Conservation (phyloP, 2,888 invertebrate species). For the Eilema sororculum region DNA sequence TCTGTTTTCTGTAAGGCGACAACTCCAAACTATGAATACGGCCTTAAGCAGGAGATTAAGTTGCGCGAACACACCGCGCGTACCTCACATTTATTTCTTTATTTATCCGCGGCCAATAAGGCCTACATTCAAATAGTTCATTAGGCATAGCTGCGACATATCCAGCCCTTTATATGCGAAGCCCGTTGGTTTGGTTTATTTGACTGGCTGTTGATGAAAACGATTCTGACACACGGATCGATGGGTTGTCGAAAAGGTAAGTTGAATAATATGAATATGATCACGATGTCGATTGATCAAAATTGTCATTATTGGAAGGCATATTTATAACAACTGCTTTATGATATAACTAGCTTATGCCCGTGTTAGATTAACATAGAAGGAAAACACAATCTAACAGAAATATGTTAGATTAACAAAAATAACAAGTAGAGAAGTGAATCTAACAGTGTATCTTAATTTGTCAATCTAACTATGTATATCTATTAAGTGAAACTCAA, state of each 20-base stretch:
- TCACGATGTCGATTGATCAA: background rate
- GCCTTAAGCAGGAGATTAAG: constrained; percentile 75
- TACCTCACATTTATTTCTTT: constrained; percentile 78
- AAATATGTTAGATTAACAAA: too few relatives aligned
- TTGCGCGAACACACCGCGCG: constrained; percentile 72
- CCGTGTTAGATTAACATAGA: too few relatives aligned
- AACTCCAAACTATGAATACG: constrained; percentile 59
- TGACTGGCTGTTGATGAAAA: constrained; percentile 73
- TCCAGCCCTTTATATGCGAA: constrained; percentile 78
- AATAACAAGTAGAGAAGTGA: too few relatives aligned
- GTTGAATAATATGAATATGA: constrained; percentile 7
- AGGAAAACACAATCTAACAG: too few relatives aligned
- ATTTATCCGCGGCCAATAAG: constrained; percentile 79
- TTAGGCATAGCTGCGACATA: constrained; percentile 73
- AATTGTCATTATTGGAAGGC: too few relatives aligned
- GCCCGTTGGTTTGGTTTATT: constrained; percentile 71
- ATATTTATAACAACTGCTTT: too few relatives aligned
- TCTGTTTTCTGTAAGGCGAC: background rate
- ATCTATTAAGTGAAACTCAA: too few relatives aligned
- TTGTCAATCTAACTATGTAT: too few relatives aligned
- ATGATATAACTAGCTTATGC: too few relatives aligned
- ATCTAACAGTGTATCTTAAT: too few relatives aligned
- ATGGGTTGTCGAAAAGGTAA: constrained; percentile 27
- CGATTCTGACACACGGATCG: constrained; percentile 54
- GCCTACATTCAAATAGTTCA: constrained; percentile 85